Evolutionary conservation across 2,888 invertebrate genomes (phyloP).

Genomic region (Hypolimnas misippus): DNA sequence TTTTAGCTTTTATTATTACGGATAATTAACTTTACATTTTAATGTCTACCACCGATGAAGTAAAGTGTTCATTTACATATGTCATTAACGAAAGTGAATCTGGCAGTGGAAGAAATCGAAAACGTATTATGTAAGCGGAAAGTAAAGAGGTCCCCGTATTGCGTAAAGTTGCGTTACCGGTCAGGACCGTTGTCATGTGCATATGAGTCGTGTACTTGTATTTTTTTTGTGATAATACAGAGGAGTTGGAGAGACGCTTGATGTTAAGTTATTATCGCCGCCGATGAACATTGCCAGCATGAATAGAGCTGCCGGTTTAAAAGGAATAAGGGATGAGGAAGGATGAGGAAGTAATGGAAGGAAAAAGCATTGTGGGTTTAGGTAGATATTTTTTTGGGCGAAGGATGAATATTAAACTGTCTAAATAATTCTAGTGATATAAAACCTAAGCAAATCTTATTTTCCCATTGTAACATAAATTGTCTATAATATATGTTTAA

Average conservation of each 20-base stretch:
- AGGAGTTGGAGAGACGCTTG: too few relatives aligned
- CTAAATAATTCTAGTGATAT: too few relatives aligned
- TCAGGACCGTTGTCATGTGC: constrained; percentile 32
- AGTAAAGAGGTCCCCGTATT: constrained; percentile 67
- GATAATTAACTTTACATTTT: not conserved
- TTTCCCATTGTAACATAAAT: not conserved
- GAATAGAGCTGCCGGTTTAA: too few relatives aligned
- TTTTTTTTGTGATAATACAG: too few relatives aligned
- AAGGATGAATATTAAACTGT: too few relatives aligned
- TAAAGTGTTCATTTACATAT: constrained; percentile 25
- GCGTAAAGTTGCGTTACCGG: constrained; percentile 52
- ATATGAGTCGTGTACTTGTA: not conserved
- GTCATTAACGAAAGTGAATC: constrained; percentile 65
- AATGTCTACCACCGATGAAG: not conserved
- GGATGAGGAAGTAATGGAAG: too few relatives aligned
- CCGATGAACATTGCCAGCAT: too few relatives aligned
- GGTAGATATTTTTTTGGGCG: too few relatives aligned
- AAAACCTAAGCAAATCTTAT: not conserved
- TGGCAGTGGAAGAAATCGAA: constrained; percentile 73
- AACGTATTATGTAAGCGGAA: constrained; percentile 71
- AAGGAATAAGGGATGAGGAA: too few relatives aligned
- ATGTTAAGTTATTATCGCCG: too few relatives aligned
- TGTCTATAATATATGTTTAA: not conserved
- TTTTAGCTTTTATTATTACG: not conserved
- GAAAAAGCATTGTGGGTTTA: too few relatives aligned